Conservation (phyloP, 1,140 invertebrate species). For the Dendroctonus ponderosae region DNA sequence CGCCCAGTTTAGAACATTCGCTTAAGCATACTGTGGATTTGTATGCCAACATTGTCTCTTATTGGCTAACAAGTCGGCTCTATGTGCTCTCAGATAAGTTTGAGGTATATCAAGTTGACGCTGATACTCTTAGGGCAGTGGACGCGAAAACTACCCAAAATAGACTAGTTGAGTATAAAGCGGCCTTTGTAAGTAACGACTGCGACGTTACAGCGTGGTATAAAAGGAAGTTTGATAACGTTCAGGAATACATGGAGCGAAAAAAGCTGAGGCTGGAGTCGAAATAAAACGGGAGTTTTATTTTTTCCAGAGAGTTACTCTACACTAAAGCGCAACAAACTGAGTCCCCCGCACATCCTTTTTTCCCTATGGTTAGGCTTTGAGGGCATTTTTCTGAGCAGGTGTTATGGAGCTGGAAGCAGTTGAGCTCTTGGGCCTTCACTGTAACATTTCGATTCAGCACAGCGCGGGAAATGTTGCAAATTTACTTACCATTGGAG, state of each 20-base stretch:
- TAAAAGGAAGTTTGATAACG: slow-evolving; percentile 74
- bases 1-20: slow-evolving; percentile 27
- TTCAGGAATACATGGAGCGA: slow-evolving; percentile 72
- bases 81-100: slow-evolving; percentile 52
- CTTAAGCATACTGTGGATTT: slow-evolving; percentile 33
- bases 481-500: slow-evolving; percentile 1
- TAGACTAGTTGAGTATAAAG: slow-evolving; percentile 49
- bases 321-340: no score
- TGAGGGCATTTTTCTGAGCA: no score
- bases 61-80: slow-evolving; percentile 44
- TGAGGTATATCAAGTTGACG: slow-evolving; percentile 46
- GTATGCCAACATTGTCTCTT: slow-evolving; percentile 18
- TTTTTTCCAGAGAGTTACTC: no score
- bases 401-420: no score
- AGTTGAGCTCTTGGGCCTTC: no score
- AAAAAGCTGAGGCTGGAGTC: slow-evolving; percentile 62
- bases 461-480: no score
- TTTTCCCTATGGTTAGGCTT: no score
- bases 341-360: no score
- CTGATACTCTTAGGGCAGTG: slow-evolving; percentile 41
- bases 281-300: slow-evolving; percentile 33
- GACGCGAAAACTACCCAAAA: slow-evolving; percentile 39
- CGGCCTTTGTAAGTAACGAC: slow-evolving; percentile 38
- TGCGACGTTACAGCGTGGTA: slow-evolving; percentile 61
- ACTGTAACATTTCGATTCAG: no score